A percentile compares a stretch with the other conserved stretches of the same genome.
Evolutionary conservation across 1,140 invertebrate species (phyloP).

Genomic region (Calliopsis andreniformis): DNA sequence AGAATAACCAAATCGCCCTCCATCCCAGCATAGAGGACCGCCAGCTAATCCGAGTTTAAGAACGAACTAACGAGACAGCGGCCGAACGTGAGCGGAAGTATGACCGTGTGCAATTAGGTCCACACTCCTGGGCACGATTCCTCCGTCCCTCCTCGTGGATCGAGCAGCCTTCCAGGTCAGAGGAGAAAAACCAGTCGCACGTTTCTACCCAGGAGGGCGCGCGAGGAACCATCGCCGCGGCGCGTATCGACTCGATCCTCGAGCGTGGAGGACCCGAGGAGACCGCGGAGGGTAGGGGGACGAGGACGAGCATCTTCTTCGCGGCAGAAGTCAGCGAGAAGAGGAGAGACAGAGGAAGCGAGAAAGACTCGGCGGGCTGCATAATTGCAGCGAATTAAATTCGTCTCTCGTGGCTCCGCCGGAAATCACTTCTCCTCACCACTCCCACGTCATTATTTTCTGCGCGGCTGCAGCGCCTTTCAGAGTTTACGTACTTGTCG

Average conservation of each 20-base stretch:
- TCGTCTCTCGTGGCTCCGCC: slow-evolving; percentile 56
- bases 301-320: slow-evolving; percentile 20
- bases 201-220: slow-evolving; percentile 24
- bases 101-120: slow-evolving; percentile 41
- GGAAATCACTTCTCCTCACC: slow-evolving; percentile 54
- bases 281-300: neutral
- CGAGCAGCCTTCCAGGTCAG: slow-evolving; percentile 13
- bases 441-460: slow-evolving; percentile 52
- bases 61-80: slow-evolving; percentile 38
- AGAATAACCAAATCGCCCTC: too few species aligned
- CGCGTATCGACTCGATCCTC: slow-evolving; percentile 21
- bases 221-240: neutral
- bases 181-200: slow-evolving; percentile 40
- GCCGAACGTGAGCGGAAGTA: slow-evolving; percentile 36
- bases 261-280: neutral
- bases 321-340: neutral
- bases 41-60: slow-evolving; percentile 37
- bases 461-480: slow-evolving; percentile 36
- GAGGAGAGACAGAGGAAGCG: neutral
- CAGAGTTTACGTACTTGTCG: slow-evolving; percentile 61
- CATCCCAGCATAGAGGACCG: too few species aligned
- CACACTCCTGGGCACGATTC: slow-evolving; percentile 40
- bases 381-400: slow-evolving; percentile 65
- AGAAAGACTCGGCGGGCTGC: neutral
- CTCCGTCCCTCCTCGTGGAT: slow-evolving; percentile 19